A percentile compares a stretch with the other conserved stretches of the same genome.
These are phyloP conservation scores for Thaumetopoea pityocampa DNA, from an alignment of 1,140 invertebrate genomes.

Conservation along the genomic window DNA sequence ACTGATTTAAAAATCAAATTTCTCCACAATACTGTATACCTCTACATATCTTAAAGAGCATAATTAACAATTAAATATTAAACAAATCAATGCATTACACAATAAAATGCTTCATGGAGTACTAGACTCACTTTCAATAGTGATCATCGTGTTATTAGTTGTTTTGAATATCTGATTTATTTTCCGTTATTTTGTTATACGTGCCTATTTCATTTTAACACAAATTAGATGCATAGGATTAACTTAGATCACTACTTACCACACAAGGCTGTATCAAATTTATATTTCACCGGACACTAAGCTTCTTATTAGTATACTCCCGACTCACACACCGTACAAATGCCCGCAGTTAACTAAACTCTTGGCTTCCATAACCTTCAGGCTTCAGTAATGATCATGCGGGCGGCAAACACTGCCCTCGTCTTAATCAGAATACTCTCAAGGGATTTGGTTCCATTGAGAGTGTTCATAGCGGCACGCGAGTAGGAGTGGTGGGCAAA, in stretches of 20 bases:
- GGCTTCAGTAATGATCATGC: conserved; percentile 60
- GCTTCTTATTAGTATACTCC: conserved; percentile 75
- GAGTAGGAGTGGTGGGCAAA: conserved; percentile 46
- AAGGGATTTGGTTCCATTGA: conserved; percentile 57
- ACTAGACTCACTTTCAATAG: conserved; percentile 68
- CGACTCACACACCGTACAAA: conserved; percentile 73
- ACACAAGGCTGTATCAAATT: conserved; percentile 69
- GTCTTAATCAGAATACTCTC: conserved; percentile 52
- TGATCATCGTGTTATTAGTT: conserved; percentile 70
- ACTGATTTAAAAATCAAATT: conserved; percentile 5
- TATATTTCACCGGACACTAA: conserved; percentile 71
- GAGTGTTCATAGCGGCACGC: conserved; percentile 56
- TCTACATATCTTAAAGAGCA: conserved; percentile 15
- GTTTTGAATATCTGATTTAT: conserved; percentile 56
- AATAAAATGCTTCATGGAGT: conserved; percentile 65
- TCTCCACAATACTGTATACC: conserved; percentile 11
- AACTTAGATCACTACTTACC: conserved; percentile 71
- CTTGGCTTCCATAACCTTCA: conserved; percentile 71
- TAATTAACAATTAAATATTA: conserved; percentile 23
- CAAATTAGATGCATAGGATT: conserved; percentile 71
- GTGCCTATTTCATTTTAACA: conserved; percentile 71
- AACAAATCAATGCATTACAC: conserved; percentile 44
- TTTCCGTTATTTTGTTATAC: conserved; percentile 56
- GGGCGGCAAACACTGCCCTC: conserved; percentile 56
- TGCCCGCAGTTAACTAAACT: conserved; percentile 75